Percentiles rank a stretch among this genome's conserved stretches.
Conservation (phyloP, 2,797 vertebrate genomes). For the Chlorospingus semifuscus region DNA sequence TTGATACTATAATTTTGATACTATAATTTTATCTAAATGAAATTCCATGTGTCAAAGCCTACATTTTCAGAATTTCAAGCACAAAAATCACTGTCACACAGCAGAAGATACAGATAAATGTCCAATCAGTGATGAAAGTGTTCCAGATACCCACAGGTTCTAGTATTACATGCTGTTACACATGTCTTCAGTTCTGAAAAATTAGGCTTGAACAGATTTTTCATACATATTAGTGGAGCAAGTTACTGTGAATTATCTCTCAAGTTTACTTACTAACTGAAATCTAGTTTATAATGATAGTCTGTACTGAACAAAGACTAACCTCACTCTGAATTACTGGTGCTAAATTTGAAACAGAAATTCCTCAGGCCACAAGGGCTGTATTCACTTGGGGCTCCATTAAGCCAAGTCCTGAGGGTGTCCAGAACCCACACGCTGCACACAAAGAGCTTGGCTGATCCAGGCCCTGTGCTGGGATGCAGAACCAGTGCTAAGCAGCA, state of each 20-base stretch:
- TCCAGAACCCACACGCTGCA: neutral
- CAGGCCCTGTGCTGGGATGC: neutral
- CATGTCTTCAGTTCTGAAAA: neutral
- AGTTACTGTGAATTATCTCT: neutral
- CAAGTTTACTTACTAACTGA: neutral
- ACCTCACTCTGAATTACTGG: neutral
- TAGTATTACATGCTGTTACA: accelerated
- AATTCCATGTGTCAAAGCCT: neutral
- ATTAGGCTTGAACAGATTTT: constrained; percentile 2
- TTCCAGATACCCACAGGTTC: neutral
- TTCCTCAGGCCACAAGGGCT: neutral
- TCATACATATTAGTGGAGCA: neutral
- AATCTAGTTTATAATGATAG: neutral
- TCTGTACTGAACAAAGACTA: neutral
- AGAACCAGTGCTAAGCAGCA: neutral
- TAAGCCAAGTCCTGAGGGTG: neutral
- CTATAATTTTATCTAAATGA: neutral
- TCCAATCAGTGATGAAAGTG: neutral
- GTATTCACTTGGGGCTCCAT: neutral
- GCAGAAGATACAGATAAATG: neutral
- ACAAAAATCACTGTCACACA: neutral
- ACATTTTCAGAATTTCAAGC: constrained; percentile 11
- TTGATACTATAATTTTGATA: neutral
- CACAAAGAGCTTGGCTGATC: neutral
- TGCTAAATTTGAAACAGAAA: neutral